phyloP scores from a whole-genome alignment of 2,888 invertebrate genomes.

The Melanophora roralis region DNA sequence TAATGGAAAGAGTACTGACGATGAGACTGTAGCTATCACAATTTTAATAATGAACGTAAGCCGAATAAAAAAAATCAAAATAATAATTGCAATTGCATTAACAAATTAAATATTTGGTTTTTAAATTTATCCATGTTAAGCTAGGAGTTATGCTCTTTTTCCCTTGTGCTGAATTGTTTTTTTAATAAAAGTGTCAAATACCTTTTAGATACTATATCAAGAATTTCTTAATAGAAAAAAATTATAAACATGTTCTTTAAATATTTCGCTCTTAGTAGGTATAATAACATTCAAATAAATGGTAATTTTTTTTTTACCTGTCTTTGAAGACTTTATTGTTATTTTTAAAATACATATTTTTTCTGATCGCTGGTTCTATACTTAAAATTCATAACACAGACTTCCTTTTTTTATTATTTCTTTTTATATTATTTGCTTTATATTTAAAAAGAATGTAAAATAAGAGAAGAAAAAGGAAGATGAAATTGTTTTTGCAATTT shows the following conservation, averaged over 20 bases:
- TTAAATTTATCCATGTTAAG: no score
- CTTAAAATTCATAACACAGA: conserved; percentile 59
- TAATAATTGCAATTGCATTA: no score
- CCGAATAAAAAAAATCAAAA: no score
- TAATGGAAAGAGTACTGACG: no score
- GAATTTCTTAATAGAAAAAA: neutral
- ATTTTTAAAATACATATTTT: no score
- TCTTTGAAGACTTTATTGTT: neutral
- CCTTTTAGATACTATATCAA: neutral
- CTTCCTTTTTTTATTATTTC: conserved; percentile 54
- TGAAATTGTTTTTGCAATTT: conserved; percentile 43
- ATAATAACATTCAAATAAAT: conserved; percentile 1
- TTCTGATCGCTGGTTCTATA: conserved; percentile 14
- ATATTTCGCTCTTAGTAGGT: neutral
- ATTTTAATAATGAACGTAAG: no score
- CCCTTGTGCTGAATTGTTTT: no score
- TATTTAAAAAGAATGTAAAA: neutral
- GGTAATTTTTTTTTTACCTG: conserved; percentile 46
- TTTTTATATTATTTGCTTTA: neutral
- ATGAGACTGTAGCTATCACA: no score
- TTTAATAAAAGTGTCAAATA: no score
- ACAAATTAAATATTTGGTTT: no score
- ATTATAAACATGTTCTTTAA: neutral
- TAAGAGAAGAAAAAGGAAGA: neutral
- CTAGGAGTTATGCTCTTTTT: no score